Evolutionary conservation across 2,113 vertebrate genomes (phyloP).

Genomic region (Tor tambroides): DNA sequence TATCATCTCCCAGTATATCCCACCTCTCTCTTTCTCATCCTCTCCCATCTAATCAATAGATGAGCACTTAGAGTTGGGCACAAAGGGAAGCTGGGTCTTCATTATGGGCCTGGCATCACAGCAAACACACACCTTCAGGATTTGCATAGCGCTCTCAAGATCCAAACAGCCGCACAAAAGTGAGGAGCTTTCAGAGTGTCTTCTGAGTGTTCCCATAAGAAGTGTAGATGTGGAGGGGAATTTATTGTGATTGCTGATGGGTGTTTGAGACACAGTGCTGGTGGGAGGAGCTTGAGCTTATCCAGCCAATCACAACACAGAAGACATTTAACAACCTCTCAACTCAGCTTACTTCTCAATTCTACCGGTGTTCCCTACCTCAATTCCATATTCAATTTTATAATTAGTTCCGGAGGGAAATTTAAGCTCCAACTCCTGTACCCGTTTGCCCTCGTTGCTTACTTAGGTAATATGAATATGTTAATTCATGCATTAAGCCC

Average conservation of each 20-base stretch:
- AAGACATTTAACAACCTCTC: not conserved
- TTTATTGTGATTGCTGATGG: not conserved
- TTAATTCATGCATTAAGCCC: conserved; percentile 1
- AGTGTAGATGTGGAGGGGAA: not conserved
- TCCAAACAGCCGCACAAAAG: not conserved
- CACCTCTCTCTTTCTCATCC: conserved; percentile 9
- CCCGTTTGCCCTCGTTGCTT: not conserved
- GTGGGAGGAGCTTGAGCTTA: not conserved
- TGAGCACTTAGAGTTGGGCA: conserved; percentile 58
- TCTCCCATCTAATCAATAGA: conserved; percentile 58
- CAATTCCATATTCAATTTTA: not conserved
- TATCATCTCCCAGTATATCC: conserved; percentile 53
- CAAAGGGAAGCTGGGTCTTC: conserved; percentile 42
- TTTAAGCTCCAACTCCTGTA: not conserved
- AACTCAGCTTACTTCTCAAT: not conserved
- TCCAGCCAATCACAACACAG: not conserved
- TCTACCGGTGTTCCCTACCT: not conserved
- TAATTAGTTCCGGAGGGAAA: not conserved
- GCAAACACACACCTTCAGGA: conserved; percentile 16
- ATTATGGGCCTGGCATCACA: conserved; percentile 39
- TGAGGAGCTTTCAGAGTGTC: not conserved
- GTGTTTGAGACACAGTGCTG: not conserved
- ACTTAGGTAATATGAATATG: not conserved
- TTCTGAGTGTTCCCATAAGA: not conserved
- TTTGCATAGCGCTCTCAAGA: conserved; percentile 20